Conservation (phyloP, 1,140 invertebrate genomes). For the Danaus melanippus region DNA sequence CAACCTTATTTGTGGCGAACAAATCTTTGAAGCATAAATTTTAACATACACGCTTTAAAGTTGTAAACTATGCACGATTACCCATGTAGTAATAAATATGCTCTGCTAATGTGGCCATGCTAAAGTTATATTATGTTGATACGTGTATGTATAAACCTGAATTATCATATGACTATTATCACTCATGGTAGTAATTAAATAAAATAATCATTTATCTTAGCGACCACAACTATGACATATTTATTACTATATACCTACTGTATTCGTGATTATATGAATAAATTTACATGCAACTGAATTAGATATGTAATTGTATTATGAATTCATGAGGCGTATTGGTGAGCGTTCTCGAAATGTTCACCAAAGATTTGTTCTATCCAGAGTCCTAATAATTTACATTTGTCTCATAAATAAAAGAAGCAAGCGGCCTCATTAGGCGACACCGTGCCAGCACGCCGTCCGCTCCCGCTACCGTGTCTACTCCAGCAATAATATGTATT, state of each 20-base stretch:
- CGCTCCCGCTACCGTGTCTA: slow-evolving; percentile 24
- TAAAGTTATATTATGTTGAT: no score
- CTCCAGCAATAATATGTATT: slow-evolving; percentile 36
- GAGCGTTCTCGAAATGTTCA: slow-evolving; percentile 45
- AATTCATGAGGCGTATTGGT: slow-evolving; percentile 36
- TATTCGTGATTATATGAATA: slow-evolving; percentile 9
- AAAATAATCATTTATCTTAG: no score
- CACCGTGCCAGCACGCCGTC: slow-evolving; percentile 25
- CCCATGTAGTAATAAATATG: slow-evolving; percentile 38
- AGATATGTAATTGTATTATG: slow-evolving; percentile 29
- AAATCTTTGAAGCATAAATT: slow-evolving; percentile 71
- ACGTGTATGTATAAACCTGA: no score
- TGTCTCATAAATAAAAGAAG: slow-evolving; percentile 62
- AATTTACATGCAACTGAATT: slow-evolving; percentile 4
- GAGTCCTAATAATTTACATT: slow-evolving; percentile 50
- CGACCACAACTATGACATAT: slow-evolving; percentile 11
- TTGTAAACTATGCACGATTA: slow-evolving; percentile 61
- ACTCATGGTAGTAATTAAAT: no score
- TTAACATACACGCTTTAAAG: slow-evolving; percentile 61
- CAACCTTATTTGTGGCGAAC: slow-evolving; percentile 71
- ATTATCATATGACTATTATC: no score
- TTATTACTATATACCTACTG: slow-evolving; percentile 6
- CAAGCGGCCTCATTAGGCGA: slow-evolving; percentile 52
- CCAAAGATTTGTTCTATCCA: slow-evolving; percentile 40
- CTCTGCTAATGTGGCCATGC: background rate